Evolutionary conservation across 35 echinoderm and acorn worm genomes (phyloP).

Genomic region (Diadema setosum): DNA sequence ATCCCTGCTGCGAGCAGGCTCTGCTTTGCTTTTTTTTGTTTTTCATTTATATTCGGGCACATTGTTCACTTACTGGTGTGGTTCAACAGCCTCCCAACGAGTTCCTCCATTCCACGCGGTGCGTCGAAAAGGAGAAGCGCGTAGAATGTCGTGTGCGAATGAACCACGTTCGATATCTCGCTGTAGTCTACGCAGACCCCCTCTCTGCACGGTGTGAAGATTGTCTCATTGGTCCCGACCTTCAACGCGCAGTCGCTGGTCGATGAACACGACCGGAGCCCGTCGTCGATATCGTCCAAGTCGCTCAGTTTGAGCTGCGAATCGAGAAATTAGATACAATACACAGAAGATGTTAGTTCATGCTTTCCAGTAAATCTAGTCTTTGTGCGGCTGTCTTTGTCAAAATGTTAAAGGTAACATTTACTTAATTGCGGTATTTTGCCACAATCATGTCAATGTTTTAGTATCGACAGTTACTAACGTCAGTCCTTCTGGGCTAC

Average conservation of each 20-base stretch:
- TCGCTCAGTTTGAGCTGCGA: constrained; percentile 61
- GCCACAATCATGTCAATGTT: neutral
- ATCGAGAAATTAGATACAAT: neutral
- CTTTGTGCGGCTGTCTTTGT: neutral
- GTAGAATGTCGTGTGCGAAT: constrained; percentile 37
- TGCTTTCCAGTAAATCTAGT: neutral
- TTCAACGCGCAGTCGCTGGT: neutral
- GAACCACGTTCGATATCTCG: constrained; percentile 20
- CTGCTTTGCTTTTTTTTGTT: no score
- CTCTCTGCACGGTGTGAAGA: neutral
- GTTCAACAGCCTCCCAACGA: constrained; percentile 39
- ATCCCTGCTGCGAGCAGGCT: no score
- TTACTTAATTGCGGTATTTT: neutral
- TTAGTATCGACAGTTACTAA: neutral
- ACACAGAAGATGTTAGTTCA: neutral
- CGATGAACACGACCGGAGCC: neutral
- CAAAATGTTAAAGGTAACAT: neutral
- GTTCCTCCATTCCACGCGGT: neutral
- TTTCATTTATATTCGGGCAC: neutral
- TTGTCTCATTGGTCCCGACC: neutral
- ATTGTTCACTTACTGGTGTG: constrained; percentile 44
- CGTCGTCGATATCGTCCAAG: constrained; percentile 60
- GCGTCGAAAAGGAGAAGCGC: constrained; percentile 33
- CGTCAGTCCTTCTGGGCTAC: neutral
- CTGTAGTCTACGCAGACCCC: constrained; percentile 19